These are phyloP conservation scores for Caenorhabditis becei DNA, from an alignment of 2,888 invertebrate genomes.

Conservation along the genomic window DNA sequence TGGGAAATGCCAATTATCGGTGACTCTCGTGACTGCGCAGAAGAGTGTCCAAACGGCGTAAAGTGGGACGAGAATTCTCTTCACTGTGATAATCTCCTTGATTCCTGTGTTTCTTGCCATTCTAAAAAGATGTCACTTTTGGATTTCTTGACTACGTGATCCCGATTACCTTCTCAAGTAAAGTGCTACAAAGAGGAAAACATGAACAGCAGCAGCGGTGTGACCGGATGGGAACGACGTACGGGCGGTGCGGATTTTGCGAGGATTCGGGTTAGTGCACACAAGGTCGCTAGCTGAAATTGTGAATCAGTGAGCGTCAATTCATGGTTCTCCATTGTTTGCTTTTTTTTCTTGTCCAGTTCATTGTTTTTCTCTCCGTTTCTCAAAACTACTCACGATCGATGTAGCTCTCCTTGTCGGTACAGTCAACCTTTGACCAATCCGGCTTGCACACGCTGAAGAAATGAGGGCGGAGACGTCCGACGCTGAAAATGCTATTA, in stretches of 20 bases:
- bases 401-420: conserved; percentile 68
- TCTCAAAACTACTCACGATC: conserved; percentile 40
- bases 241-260: conserved; percentile 74
- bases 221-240: conserved; percentile 82
- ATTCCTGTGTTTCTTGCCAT: conserved; percentile 60
- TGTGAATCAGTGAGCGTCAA: no score
- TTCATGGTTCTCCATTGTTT: no score
- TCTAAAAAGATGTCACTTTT: conserved; percentile 33
- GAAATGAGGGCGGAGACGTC: conserved; percentile 95
- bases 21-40: conserved; percentile 77
- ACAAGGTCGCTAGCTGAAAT: conserved; percentile 66
- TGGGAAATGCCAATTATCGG: conserved; percentile 80
- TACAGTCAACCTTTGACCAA: conserved; percentile 73
- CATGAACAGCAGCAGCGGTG: conserved; percentile 77
- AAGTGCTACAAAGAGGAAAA: conserved; percentile 72
- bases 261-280: conserved; percentile 64
- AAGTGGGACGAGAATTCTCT: conserved; percentile 61
- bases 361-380: neutral
- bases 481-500: conserved; percentile 84
- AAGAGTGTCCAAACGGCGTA: conserved; percentile 66
- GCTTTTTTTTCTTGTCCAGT: neutral
- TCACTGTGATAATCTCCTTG: conserved; percentile 50
- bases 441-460: conserved; percentile 90
- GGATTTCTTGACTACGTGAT: neutral
- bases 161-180: conserved; percentile 69